Evolutionary conservation across 2,797 vertebrate genomes (phyloP).

Genomic region (Sardinella longiceps): DNA sequence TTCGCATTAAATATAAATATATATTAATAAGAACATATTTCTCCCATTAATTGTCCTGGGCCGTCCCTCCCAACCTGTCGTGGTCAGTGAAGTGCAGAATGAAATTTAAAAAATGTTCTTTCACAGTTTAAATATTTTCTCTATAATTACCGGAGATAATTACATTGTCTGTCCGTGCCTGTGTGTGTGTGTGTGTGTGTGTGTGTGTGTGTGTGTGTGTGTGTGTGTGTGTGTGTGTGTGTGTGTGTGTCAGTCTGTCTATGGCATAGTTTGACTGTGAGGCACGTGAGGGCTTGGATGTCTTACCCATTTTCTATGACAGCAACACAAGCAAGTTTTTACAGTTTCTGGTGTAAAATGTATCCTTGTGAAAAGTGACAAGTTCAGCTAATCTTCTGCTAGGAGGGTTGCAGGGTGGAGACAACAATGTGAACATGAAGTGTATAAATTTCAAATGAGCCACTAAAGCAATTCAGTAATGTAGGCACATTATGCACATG

Average conservation of each 20-base stretch:
- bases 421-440: neutral
- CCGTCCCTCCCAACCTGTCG: neutral
- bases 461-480: neutral
- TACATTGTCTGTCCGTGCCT: slow-evolving; percentile 2
- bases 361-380: neutral
- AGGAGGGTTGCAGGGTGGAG: neutral
- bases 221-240: slow-evolving; percentile 26
- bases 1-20: slow-evolving; percentile 15
- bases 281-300: slow-evolving; percentile 23
- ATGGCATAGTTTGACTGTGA: slow-evolving; percentile 44
- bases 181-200: slow-evolving; percentile 33
- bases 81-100: slow-evolving; percentile 41
- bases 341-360: neutral
- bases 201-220: slow-evolving; percentile 26
- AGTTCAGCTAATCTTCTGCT: neutral
- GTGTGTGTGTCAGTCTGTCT: neutral
- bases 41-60: neutral
- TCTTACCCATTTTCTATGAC: neutral
- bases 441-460: neutral
- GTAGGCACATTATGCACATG: neutral
- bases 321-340: neutral
- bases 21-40: slow-evolving; percentile 24
- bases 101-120: slow-evolving; percentile 41
- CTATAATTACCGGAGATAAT: slow-evolving; percentile 42
- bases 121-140: slow-evolving; percentile 32